Conservation (phyloP, 2,113 vertebrate genomes). For the Megaceryle torquata region DNA sequence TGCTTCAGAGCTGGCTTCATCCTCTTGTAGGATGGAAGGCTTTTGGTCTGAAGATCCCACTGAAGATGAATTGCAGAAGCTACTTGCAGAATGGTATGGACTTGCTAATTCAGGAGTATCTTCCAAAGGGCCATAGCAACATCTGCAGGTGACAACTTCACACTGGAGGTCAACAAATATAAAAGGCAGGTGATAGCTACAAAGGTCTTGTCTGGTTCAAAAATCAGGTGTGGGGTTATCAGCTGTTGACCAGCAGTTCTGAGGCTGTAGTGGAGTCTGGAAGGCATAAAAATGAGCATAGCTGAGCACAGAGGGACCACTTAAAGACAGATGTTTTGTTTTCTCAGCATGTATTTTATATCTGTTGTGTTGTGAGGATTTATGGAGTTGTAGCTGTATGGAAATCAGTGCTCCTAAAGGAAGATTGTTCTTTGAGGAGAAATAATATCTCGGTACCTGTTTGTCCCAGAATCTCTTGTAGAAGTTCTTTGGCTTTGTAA, state of each 20-base stretch:
- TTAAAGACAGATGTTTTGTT: not conserved
- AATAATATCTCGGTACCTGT: not conserved
- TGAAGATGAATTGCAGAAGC: not conserved
- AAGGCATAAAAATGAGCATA: not conserved
- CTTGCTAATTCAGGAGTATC: fast-evolving
- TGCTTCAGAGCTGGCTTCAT: not conserved
- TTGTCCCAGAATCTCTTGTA: not conserved
- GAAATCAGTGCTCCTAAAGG: not conserved
- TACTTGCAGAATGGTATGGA: not conserved
- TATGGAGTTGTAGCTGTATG: not conserved
- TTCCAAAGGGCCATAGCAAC: not conserved
- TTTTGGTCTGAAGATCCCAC: not conserved
- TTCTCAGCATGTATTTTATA: not conserved
- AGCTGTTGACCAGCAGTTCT: not conserved
- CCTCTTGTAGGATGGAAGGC: not conserved
- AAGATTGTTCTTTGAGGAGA: not conserved
- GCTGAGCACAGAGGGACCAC: not conserved
- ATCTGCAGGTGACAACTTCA: not conserved
- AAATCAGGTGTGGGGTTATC: not conserved
- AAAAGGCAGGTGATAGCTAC: not conserved
- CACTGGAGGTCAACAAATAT: not conserved
- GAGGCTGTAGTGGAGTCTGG: not conserved
- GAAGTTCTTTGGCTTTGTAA: not conserved
- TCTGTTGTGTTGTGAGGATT: not conserved
- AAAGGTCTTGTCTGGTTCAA: not conserved